Evolutionary conservation across 1,140 invertebrate species (phyloP), one percentile per base, ranked within the genome.

Genomic region (Drosophila malerkotliana): DNA sequence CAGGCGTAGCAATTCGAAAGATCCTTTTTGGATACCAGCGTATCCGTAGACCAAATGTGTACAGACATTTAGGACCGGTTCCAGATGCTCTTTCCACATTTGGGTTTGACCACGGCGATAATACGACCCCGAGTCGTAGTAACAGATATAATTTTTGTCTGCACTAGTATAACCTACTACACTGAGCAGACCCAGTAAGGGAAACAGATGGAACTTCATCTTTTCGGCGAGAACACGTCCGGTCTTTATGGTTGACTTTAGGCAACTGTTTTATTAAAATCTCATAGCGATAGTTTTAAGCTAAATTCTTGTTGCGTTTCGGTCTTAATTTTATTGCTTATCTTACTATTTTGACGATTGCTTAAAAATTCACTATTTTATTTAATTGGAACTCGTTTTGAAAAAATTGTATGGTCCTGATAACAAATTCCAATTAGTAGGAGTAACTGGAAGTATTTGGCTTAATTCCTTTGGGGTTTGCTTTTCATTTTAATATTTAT

Each of bases 41-140:
- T 96, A 98, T 51, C 97, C 96, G 78, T 98, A 98, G n/a, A 98
- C 93, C 51, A 98, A 90, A 92, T 98, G 97, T 0, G 96, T 96
- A 92, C 97, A 98, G 80, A 96, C 94, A 5, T 94, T 92, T 2
- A 96, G 80, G 0, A 95, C 95, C 1, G 94, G 92, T 45, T 95
- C 94, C 56, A 98, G 85, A 73, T 97, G 95, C 1, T 0, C 53
- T 15, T 3, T 56, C 57, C 2, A 37, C 30, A 91, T 18, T 6
- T 64, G 79, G 21, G 79, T 77, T 1, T 71, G 18, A 24, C 82
- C 82, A 12, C 41, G 10, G 0, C 82, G 71, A 30, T 78, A n/a
- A 64, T 54, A 88, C n/a, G 77, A 52, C 1, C 56, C 48, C 15
- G 85, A 81, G 51, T 91, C 90, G 58, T 91, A 91, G 49, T 89